A percentile compares a stretch with the other conserved stretches of the same genome.
These are phyloP conservation scores for Cossypha niveicapilla DNA, from an alignment of 2,797 vertebrate genomes.

Conservation along the genomic window DNA sequence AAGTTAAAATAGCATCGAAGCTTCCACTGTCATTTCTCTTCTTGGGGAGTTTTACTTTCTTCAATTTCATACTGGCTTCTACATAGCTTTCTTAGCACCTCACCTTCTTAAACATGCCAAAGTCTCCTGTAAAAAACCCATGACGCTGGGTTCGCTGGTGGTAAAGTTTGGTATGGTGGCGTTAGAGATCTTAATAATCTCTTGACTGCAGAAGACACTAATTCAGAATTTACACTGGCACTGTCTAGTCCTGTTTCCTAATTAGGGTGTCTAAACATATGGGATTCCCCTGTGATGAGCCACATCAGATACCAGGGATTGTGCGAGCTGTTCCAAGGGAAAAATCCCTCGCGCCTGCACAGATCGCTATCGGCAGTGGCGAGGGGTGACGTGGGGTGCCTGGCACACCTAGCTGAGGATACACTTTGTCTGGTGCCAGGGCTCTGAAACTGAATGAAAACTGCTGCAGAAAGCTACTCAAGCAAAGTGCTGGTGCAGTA, in stretches of 20 bases:
- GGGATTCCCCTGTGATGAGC: constrained; percentile 46
- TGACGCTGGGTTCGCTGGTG: background rate
- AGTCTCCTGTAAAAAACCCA: background rate
- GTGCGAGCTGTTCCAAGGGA: background rate
- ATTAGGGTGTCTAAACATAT: background rate
- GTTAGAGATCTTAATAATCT: background rate
- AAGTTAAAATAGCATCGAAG: background rate
- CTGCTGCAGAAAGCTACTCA: background rate
- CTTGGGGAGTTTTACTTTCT: background rate
- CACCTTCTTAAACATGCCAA: background rate
- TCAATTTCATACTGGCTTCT: background rate
- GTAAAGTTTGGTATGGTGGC: background rate
- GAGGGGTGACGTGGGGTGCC: background rate
- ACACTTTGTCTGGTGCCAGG: background rate
- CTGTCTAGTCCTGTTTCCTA: constrained; percentile 7
- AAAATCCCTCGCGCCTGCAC: background rate
- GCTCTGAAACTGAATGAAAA: background rate
- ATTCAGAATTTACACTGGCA: background rate
- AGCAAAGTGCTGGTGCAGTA: background rate
- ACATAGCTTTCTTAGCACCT: background rate
- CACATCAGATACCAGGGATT: constrained; percentile 28
- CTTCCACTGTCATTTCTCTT: background rate
- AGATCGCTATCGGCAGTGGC: background rate
- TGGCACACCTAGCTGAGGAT: background rate
- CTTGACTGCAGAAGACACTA: background rate